phyloP scores from a whole-genome alignment of 1,140 invertebrate species.

The Rhagoletis pomonella region DNA sequence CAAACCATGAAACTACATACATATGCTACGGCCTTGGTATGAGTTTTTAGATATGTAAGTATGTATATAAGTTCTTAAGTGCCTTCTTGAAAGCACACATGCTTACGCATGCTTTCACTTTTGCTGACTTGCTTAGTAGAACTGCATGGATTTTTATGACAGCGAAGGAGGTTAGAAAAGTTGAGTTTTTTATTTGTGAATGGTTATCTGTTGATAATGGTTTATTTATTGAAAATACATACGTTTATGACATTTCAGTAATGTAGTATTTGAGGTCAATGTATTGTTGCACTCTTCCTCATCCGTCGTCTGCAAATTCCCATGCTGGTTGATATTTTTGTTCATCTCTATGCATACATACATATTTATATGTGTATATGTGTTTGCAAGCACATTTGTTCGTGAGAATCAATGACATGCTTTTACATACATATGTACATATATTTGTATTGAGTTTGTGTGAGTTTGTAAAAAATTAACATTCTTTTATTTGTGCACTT shows the following conservation, averaged over 20 bases:
- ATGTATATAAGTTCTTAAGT: not conserved
- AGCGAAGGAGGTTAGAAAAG: too few species aligned
- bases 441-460: not conserved
- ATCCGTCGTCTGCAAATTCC: not conserved
- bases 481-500: not conserved
- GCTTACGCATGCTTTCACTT: slow-evolving; percentile 9
- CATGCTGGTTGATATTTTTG: not conserved
- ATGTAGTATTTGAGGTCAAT: slow-evolving; percentile 13
- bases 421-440: too few species aligned
- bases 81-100: not conserved
- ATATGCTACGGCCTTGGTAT: not conserved
- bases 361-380: not conserved
- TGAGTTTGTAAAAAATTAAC: not conserved
- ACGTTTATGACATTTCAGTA: slow-evolving; percentile 16
- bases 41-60: not conserved
- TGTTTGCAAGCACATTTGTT: not conserved
- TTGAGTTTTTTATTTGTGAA: too few species aligned
- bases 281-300: slow-evolving; percentile 26
- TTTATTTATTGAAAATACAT: slow-evolving; percentile 10
- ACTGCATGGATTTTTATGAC: not conserved
- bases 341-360: not conserved
- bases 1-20: too few species aligned
- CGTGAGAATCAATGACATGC: not conserved
- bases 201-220: too few species aligned
- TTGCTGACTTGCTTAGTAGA: slow-evolving; percentile 8